phyloP scores from a whole-genome alignment of 2,113 vertebrate genomes.

The Pogona vitticeps region DNA sequence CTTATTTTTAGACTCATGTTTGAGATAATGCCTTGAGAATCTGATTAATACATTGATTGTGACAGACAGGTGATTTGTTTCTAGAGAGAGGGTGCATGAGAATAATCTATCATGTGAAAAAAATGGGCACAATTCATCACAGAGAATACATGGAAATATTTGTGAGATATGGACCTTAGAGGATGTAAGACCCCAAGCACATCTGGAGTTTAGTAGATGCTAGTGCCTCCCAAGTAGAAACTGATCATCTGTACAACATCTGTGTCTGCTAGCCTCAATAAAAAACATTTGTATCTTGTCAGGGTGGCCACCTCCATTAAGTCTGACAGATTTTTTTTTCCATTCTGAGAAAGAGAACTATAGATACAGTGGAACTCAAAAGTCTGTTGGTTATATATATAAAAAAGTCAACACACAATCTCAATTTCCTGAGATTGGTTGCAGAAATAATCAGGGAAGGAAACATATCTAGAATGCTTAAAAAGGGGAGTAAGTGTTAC shows the following conservation, averaged over 20 bases:
- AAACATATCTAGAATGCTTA: background rate
- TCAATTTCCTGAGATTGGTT: background rate
- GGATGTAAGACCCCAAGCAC: slow-evolving; percentile 2
- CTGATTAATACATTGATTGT: slow-evolving; percentile 13
- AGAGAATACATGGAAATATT: background rate
- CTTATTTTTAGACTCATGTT: slow-evolving; percentile 18
- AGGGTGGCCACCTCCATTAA: background rate
- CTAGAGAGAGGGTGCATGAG: background rate
- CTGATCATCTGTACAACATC: slow-evolving; percentile 27
- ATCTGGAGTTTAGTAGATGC: slow-evolving; percentile 8
- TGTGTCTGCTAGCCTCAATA: background rate
- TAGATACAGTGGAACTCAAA: background rate
- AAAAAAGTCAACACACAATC: background rate
- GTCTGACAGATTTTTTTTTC: background rate
- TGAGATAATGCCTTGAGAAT: slow-evolving; percentile 27
- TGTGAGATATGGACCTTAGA: slow-evolving; percentile 19
- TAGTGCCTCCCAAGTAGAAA: slow-evolving; percentile 25
- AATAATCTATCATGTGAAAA: fast-evolving
- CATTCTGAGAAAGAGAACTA: background rate
- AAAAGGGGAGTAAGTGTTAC: background rate
- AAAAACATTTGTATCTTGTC: slow-evolving; percentile 1
- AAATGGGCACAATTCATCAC: background rate
- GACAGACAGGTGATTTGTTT: background rate
- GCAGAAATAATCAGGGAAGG: background rate
- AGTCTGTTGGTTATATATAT: background rate